Evolutionary conservation across 2,113 vertebrate genomes (phyloP), one percentile per base, ranked within the genome.

Genomic region (Penelope pileata): DNA sequence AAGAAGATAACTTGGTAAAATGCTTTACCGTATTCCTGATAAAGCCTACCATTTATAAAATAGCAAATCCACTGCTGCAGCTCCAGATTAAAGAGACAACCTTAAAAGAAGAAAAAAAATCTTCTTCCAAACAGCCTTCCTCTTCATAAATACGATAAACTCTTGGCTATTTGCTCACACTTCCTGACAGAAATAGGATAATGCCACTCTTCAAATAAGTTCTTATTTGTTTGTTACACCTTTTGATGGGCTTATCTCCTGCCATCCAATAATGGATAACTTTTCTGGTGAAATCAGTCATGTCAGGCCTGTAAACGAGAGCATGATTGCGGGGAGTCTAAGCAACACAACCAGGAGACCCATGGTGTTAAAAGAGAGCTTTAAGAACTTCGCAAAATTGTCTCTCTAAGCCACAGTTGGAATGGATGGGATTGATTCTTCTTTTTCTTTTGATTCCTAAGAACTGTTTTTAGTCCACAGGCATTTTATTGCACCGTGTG

Each of bases 211-310:
- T 97, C 91, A 95, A 91, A 88, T 90, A 96, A 93, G 85, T 94
- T 96, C 91, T 95, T 93, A 90, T 59, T 95, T 91, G 90, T 90
- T 96, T 93, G 80, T 86, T 96, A 91, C 88, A 84, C 83, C 63
- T 96, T 96, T 94, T 97, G 96, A 98, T 93, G 93, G 81, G 80
- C 92, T 97, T 98, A 96, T 95, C 91, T 48, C 76, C 93, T 96
- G 91, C 76, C 93, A 96, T 70, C 67, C 91, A 95, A 91, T 96
- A 96, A 94, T 36, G 83, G 77, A 95, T 75, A 87, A 94, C 64
- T 88, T 95, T 93, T 93, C 94, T 83, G 88, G 93, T 86, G 48
- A 94, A 97, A 96, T 70, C 42, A 73, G 75, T 89, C 70, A 86
- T 64, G 64, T 93, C 88, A 93, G 68, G 58, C 64, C 88, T 88